phyloP scores from a whole-genome alignment of 2,113 vertebrate species.

The Microcebus tavaratra region DNA sequence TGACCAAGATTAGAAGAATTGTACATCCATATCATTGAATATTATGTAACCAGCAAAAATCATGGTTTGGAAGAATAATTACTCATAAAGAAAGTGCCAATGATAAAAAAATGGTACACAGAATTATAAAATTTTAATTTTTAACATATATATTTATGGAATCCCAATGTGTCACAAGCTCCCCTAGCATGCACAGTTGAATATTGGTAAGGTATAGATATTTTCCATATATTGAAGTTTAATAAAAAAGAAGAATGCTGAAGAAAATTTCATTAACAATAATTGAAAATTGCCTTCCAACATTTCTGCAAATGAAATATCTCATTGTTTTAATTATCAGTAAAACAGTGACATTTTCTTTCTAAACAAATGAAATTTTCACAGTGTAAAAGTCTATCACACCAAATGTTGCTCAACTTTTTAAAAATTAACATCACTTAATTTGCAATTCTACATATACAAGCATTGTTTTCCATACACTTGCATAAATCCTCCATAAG shows the following conservation, averaged over 20 bases:
- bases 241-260: not conserved
- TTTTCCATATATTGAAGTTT: not conserved
- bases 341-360: not conserved
- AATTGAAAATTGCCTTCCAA: not conserved
- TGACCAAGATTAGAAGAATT: not conserved
- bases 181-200: not conserved
- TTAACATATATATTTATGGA: not conserved
- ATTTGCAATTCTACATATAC: not conserved
- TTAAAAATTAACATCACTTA: not conserved
- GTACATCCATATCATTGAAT: not conserved
- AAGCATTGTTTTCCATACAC: not conserved
- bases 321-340: constrained; percentile 19
- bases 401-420: not conserved
- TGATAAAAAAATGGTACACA: not conserved
- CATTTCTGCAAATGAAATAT: not conserved
- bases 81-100: not conserved
- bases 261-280: not conserved
- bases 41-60: not conserved
- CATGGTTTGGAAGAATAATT: not conserved
- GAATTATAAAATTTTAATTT: not conserved
- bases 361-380: not conserved
- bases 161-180: not conserved
- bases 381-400: not conserved
- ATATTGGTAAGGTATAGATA: not conserved
- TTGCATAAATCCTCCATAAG: not conserved